These are phyloP conservation scores for Hypselothyrea guttata DNA, from an alignment of 2,888 invertebrate genomes.

Conservation along the genomic window DNA sequence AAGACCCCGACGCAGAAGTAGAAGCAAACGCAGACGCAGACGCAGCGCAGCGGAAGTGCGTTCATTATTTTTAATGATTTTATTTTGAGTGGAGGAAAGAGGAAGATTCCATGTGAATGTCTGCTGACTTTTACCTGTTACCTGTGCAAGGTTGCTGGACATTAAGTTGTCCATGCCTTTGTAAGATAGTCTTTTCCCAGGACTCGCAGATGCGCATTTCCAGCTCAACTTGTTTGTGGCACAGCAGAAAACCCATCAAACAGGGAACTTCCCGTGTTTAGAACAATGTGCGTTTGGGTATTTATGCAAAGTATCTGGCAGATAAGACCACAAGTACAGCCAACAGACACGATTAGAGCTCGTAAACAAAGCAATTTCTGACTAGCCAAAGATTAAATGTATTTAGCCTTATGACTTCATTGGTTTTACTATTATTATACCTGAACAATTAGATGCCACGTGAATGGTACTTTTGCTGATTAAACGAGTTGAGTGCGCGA, in stretches of 20 bases:
- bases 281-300: conserved; percentile 7
- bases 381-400: conserved; percentile 38
- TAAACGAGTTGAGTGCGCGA: neutral
- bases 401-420: conserved; percentile 41
- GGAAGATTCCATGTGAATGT: conserved; percentile 24
- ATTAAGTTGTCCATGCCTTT: conserved; percentile 38
- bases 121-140: conserved; percentile 23
- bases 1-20: conserved; percentile 60
- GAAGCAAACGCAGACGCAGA: no score
- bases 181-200: conserved; percentile 31
- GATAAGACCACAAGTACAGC: conserved; percentile 22
- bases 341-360: conserved; percentile 21
- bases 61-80: conserved; percentile 77
- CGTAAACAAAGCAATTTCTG: conserved; percentile 43
- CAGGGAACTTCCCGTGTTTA: conserved; percentile 5
- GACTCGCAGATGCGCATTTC: conserved; percentile 39
- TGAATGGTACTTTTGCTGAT: neutral
- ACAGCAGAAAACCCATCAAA: conserved; percentile 4
- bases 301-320: conserved; percentile 26
- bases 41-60: conserved; percentile 63
- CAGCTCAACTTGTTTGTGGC: conserved; percentile 5
- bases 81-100: no score
- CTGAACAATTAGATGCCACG: neutral
- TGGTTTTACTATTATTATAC: neutral
- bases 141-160: conserved; percentile 11